Base-by-base conservation (phyloP, 2,888 invertebrate genomes). In the Tinea semifulvella region DNA sequence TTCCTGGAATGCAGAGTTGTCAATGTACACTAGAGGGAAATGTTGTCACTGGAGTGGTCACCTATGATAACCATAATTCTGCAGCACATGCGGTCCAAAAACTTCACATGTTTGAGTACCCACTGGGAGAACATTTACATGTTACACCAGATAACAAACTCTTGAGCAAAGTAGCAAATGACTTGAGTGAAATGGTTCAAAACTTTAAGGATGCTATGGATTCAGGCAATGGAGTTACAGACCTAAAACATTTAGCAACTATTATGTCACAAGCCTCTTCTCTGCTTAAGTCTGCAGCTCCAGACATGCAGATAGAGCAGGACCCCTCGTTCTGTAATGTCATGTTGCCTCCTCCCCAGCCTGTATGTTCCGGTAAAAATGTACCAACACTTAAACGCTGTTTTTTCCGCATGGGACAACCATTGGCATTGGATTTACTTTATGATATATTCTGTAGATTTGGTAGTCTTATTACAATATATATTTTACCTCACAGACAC, bases 51-150 rank as follows among this genome's bases (percentile, higher is more conserved):
- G 71, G 70, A 8, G 44, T 57, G 1, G 57, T 80, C 8, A 66
- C 68, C n/a, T 82, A 77, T 59, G 58, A 65, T 6, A 64, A 61
- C 48, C 63, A 68, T 45, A 65, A 61, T 48, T 63, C 68, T 18
- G 82, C 80, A 13, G 60, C 64, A 0, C 89, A 90, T 73, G 92
- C 91, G 35, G 84, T 89, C 54, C 92, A 95, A 55, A 93, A 91
- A 67, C 80, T 96, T 44, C 90, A 96, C 64, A 92, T 93, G 5
- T 91, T 94, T 67, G 96, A 96, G 68, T 97, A 95, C 74, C 96
- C 96, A 0, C 91, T 92, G 14, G 95, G 96, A 25, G 90, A 91
- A 61, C 82, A 91, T 43, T 76, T 96, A 55, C 88, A 90, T 49
- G 89, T 92, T 0, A 88, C 87, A 61, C 87, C 88, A 11, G 86